phyloP scores from a whole-genome alignment of 2,888 invertebrate genomes.

The Phorcus lineatus region DNA sequence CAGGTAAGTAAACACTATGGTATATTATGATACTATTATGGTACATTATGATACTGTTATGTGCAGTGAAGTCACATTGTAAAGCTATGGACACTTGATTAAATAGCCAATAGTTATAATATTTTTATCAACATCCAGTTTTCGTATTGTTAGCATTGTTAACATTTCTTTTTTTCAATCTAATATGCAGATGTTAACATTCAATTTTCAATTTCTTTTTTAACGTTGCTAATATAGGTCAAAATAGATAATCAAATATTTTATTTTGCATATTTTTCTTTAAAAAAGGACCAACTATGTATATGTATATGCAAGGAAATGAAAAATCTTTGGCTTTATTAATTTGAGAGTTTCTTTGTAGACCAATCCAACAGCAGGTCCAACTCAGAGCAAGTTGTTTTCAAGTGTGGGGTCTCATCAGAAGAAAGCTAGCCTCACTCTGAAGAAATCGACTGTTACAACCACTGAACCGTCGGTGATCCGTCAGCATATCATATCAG shows the following conservation, averaged over 20 bases:
- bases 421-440: background rate
- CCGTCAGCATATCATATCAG: background rate
- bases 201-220: too few species aligned
- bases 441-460: conserved; percentile 5
- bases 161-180: too few species aligned
- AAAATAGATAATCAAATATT: too few species aligned
- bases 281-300: background rate
- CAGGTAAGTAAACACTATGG: conserved; percentile 43
- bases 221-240: too few species aligned
- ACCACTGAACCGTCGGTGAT: background rate
- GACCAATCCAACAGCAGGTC: conserved; percentile 28
- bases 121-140: background rate
- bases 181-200: too few species aligned
- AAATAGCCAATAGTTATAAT: background rate
- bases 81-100: too few species aligned
- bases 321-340: background rate
- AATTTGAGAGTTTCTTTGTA: conserved; percentile 14
- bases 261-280: too few species aligned
- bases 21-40: too few species aligned
- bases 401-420: conserved; percentile 33
- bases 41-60: too few species aligned
- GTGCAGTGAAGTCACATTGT: too few species aligned
- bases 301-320: background rate
- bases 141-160: too few species aligned
- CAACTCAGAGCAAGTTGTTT: conserved; percentile 41